Evolutionary conservation across 1,140 invertebrate species (phyloP).

Genomic region (Papilio helenus): DNA sequence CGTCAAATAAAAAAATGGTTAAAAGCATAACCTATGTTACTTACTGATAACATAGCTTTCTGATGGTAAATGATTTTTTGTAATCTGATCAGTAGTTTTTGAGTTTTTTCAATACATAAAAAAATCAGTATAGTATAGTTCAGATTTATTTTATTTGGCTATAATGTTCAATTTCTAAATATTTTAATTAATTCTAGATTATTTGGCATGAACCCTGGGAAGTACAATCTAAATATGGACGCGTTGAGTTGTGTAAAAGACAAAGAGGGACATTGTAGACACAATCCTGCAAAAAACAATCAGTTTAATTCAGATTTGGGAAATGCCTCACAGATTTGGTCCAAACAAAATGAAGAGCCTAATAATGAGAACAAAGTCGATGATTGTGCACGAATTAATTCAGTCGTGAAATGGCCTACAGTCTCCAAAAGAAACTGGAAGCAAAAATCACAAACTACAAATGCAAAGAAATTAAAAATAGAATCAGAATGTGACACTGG

Average conservation of each 20-base stretch:
- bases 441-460: conserved; percentile 48
- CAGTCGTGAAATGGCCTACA: conserved; percentile 58
- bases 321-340: background rate
- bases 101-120: no score
- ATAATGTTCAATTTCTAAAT: no score
- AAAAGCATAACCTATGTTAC: no score
- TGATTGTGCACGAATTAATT: conserved; percentile 57
- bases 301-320: background rate
- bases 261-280: conserved; percentile 67
- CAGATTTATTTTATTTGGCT: no score
- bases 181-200: conserved; percentile 55
- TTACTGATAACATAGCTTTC: no score
- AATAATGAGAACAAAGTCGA: conserved; percentile 39
- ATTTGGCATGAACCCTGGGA: conserved; percentile 71
- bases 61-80: no score
- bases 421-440: conserved; percentile 57
- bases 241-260: conserved; percentile 71
- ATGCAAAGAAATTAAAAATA: conserved; percentile 54
- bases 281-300: conserved; percentile 58
- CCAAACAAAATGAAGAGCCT: background rate
- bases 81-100: no score
- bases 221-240: conserved; percentile 70
- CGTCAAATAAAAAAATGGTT: no score
- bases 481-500: conserved; percentile 46
- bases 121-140: no score